Percentiles rank a stretch among this genome's conserved stretches.
Evolutionary conservation across 2,888 invertebrate genomes (phyloP).

Genomic region (Caenorhabditis panamensis): DNA sequence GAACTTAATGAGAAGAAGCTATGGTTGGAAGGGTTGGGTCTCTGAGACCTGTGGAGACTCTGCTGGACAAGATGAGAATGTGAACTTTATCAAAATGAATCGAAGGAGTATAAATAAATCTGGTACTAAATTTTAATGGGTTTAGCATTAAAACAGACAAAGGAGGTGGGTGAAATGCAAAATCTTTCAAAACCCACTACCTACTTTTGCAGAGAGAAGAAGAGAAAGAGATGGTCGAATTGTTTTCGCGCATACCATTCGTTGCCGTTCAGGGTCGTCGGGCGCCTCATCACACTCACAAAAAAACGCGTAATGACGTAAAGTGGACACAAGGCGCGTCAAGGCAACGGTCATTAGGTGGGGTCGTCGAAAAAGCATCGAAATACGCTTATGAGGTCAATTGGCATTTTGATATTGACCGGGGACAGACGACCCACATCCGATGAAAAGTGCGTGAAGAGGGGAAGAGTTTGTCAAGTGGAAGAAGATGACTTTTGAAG

Average conservation of each 20-base stretch:
- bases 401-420: slow-evolving; percentile 27
- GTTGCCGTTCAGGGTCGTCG: slow-evolving; percentile 51
- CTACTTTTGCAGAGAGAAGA: slow-evolving; percentile 18
- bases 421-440: slow-evolving; percentile 28
- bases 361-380: slow-evolving; percentile 9
- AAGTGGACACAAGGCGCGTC: slow-evolving; percentile 41
- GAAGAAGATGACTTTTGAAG: background rate
- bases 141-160: slow-evolving; percentile 13
- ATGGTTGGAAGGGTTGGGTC: no score
- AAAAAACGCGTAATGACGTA: slow-evolving; percentile 27
- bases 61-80: no score
- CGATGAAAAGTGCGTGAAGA: background rate
- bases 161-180: no score
- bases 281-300: slow-evolving; percentile 18
- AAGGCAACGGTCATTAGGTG: slow-evolving; percentile 50
- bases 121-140: no score
- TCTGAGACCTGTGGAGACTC: no score
- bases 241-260: slow-evolving; percentile 39
- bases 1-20: no score
- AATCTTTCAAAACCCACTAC: no score
- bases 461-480: slow-evolving; percentile 38
- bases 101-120: no score
- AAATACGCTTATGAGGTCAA: slow-evolving; percentile 46
- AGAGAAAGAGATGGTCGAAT: slow-evolving; percentile 30
- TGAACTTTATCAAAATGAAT: no score